These are phyloP conservation scores for Drosophila testacea DNA, from an alignment of 2,888 invertebrate species.

Conservation along the genomic window DNA sequence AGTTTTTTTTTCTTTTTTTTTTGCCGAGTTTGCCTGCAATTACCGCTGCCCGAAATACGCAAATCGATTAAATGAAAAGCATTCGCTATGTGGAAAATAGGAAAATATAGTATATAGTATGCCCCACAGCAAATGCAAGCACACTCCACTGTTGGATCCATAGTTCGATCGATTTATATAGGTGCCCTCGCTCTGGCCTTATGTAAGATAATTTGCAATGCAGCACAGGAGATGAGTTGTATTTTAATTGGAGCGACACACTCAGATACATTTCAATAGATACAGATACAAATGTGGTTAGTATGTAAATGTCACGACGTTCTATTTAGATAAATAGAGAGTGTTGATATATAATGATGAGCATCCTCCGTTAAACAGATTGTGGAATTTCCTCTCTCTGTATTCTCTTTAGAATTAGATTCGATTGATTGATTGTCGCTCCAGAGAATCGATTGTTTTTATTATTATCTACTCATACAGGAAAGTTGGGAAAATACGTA, in stretches of 20 bases:
- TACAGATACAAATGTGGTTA: slow-evolving; percentile 8
- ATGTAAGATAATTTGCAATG: slow-evolving; percentile 77
- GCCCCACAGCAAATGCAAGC: neutral
- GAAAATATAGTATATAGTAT: neutral
- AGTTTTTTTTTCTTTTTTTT: slow-evolving; percentile 8
- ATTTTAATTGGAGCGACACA: slow-evolving; percentile 71
- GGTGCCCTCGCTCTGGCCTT: slow-evolving; percentile 47
- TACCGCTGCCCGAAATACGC: slow-evolving; percentile 78
- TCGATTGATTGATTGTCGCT: slow-evolving; percentile 13
- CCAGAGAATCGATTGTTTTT: neutral
- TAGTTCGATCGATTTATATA: slow-evolving; percentile 6
- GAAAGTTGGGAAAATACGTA: slow-evolving; percentile 4
- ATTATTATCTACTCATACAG: slow-evolving; percentile 27
- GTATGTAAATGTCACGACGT: slow-evolving; percentile 35
- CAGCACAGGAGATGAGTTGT: slow-evolving; percentile 76
- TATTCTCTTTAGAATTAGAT: neutral
- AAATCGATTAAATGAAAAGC: slow-evolving; percentile 72
- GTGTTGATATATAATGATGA: slow-evolving; percentile 43
- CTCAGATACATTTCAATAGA: neutral
- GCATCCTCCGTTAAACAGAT: slow-evolving; percentile 56
- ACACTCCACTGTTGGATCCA: slow-evolving; percentile 1
- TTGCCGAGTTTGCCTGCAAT: slow-evolving; percentile 53
- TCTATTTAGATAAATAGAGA: slow-evolving; percentile 45
- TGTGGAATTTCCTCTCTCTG: slow-evolving; percentile 23
- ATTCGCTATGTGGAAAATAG: slow-evolving; percentile 9